phyloP scores from a whole-genome alignment of 30 jellyfish, hydroid and myxozoan species.

The Sanderia malayensis region DNA sequence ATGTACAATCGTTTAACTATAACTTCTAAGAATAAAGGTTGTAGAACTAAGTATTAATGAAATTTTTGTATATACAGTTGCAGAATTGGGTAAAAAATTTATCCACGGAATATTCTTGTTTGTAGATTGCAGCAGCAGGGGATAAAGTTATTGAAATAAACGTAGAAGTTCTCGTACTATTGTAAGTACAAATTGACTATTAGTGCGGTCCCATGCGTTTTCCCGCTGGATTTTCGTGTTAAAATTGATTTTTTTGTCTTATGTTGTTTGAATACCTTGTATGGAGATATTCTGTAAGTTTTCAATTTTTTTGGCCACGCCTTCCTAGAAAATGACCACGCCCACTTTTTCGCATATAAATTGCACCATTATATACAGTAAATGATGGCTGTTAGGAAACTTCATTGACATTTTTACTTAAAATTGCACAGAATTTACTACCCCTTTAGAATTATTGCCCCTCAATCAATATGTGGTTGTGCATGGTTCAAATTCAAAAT shows the following conservation, averaged over 20 bases:
- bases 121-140: no score
- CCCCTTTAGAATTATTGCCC: slow-evolving; percentile 10
- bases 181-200: no score
- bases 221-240: slow-evolving; percentile 31
- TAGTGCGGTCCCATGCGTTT: slow-evolving; percentile 33
- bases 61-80: no score
- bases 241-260: slow-evolving; percentile 8
- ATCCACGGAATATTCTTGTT: no score
- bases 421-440: slow-evolving; percentile 17
- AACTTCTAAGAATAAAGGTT: no score
- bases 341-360: slow-evolving; percentile 4
- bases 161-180: no score
- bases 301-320: slow-evolving; percentile 12
- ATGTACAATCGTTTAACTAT: no score
- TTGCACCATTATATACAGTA: slow-evolving; percentile 5
- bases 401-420: slow-evolving; percentile 14
- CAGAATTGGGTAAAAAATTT: no score
- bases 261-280: slow-evolving; percentile 18
- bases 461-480: slow-evolving; percentile 14
- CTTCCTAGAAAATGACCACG: slow-evolving; percentile 13
- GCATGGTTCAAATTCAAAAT: slow-evolving; percentile 11
- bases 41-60: no score
- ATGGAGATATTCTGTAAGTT: slow-evolving; percentile 5
- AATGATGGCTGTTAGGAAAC: slow-evolving; percentile 21
- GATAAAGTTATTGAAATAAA: no score